phyloP scores from a whole-genome alignment of 2,113 vertebrate genomes.

The Pimephales promelas region DNA sequence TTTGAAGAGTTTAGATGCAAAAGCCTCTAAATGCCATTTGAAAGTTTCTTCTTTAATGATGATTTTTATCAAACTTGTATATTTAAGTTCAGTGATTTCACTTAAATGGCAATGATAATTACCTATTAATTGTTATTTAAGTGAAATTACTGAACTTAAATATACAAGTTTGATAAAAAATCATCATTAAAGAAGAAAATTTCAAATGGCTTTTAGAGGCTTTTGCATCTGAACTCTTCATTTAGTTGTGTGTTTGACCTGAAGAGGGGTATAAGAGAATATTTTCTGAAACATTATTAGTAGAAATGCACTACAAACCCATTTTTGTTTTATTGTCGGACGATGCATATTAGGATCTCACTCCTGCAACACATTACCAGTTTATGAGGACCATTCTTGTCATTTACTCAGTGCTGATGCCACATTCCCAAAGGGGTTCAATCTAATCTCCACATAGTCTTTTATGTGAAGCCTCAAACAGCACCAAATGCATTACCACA shows the following conservation, averaged over 20 bases:
- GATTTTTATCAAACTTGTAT: too few relatives aligned
- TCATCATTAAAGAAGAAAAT: too few relatives aligned
- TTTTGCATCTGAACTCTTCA: too few relatives aligned
- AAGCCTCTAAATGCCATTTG: too few relatives aligned
- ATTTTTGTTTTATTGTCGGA: neutral
- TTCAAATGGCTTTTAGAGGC: too few relatives aligned
- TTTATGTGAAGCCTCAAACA: conserved; percentile 16
- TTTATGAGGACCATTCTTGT: conserved; percentile 29
- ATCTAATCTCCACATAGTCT: conserved; percentile 18
- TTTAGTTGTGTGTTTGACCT: neutral
- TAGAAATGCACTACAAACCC: neutral
- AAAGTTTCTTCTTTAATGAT: too few relatives aligned
- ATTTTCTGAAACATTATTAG: neutral
- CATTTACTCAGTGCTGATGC: neutral
- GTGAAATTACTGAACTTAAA: too few relatives aligned
- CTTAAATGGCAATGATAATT: too few relatives aligned
- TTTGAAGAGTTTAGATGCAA: too few relatives aligned
- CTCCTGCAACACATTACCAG: conserved; percentile 29
- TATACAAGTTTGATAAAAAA: too few relatives aligned
- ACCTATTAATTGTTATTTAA: too few relatives aligned
- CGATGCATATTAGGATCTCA: neutral
- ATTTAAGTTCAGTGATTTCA: too few relatives aligned
- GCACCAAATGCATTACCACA: neutral
- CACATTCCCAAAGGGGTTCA: conserved; percentile 1
- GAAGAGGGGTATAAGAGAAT: neutral